A percentile compares a stretch with the other conserved stretches of the same genome.
Conservation (phyloP, 2,888 invertebrate genomes). For the Cerceris ruficornis region DNA sequence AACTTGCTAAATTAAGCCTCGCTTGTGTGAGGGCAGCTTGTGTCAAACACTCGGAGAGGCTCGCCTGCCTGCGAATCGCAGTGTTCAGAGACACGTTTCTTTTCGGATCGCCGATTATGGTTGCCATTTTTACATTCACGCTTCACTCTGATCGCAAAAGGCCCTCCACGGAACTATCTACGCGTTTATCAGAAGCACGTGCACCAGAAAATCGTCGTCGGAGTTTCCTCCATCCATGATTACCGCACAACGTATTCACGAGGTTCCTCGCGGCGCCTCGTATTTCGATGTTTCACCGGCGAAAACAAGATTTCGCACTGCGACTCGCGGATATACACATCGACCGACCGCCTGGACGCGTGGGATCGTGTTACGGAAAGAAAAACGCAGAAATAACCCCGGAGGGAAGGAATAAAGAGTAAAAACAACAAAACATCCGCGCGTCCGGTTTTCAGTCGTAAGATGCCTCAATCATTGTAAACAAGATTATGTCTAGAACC, state of each 20-base stretch:
- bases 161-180: conserved; percentile 3
- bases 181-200: conserved; percentile 32
- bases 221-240: conserved; percentile 17
- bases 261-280: not conserved
- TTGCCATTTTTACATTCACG: conserved; percentile 64
- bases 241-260: not conserved
- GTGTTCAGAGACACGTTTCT: conserved; percentile 71
- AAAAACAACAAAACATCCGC: not conserved
- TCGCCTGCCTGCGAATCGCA: conserved; percentile 71
- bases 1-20: conserved; percentile 78
- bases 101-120: conserved; percentile 71
- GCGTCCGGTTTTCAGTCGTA: conserved; percentile 11
- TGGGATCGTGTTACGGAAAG: not conserved
- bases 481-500: not conserved
- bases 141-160: conserved; percentile 1
- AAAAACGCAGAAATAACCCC: conserved; percentile 5
- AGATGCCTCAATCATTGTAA: conserved; percentile 1
- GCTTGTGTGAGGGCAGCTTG: conserved; percentile 78
- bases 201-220: conserved; percentile 23
- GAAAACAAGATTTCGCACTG: not conserved
- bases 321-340: not conserved
- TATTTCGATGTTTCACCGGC: not conserved
- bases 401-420: not conserved
- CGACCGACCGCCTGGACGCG: not conserved
- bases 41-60: conserved; percentile 77